Conservation (phyloP, 1,140 invertebrate genomes). For the Scaptomyza graminum region DNA sequence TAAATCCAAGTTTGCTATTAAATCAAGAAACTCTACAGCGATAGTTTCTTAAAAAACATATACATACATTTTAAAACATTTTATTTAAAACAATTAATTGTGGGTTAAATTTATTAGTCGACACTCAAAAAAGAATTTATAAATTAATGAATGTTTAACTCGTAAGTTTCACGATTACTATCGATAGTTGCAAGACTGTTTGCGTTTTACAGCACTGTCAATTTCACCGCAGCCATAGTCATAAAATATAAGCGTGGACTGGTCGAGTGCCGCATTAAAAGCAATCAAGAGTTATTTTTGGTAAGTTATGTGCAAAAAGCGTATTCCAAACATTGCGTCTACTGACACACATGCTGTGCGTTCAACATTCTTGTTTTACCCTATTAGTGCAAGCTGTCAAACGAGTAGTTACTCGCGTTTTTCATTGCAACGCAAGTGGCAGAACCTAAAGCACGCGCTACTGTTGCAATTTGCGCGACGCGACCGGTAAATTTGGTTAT, state of each 20-base stretch:
- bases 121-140: too few relatives aligned
- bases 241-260: conserved; percentile 50
- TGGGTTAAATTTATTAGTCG: too few relatives aligned
- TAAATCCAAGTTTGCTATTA: neutral
- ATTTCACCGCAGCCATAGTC: conserved; percentile 14
- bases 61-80: too few relatives aligned
- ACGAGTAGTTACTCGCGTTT: neutral
- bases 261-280: conserved; percentile 19
- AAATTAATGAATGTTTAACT: neutral
- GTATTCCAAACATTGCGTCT: neutral
- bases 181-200: neutral
- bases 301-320: conserved; percentile 7
- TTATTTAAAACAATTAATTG: too few relatives aligned
- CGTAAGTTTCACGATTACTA: neutral
- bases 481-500: conserved; percentile 1
- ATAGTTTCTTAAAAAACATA: too few relatives aligned
- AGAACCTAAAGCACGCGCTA: conserved; percentile 38
- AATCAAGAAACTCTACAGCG: neutral
- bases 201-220: conserved; percentile 27
- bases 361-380: neutral
- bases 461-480: conserved; percentile 21
- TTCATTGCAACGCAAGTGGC: neutral
- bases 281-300: conserved; percentile 9
- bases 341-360: neutral
- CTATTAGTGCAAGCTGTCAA: conserved; percentile 1